Evolutionary conservation across 2,888 invertebrate genomes (phyloP).

Genomic region (Oscheius sp.): DNA sequence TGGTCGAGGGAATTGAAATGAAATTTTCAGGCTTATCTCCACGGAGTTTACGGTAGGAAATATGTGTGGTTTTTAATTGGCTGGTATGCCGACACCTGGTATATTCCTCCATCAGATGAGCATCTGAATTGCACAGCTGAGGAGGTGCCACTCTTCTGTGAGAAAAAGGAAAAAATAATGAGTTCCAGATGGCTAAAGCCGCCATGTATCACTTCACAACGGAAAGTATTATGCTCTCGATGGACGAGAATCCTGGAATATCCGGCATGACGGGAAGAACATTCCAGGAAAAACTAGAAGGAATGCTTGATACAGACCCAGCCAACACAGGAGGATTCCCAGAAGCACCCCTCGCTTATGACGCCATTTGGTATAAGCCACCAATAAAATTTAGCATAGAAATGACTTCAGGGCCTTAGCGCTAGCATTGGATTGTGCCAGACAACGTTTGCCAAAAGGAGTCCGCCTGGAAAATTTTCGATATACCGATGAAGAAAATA

Average conservation of each 20-base stretch:
- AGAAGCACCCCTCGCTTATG: constrained; percentile 97
- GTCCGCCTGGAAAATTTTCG: constrained; percentile 92
- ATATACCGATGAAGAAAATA: constrained; percentile 85
- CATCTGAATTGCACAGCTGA: constrained; percentile 89
- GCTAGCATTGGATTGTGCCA: constrained; percentile 94
- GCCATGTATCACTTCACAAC: constrained; percentile 98
- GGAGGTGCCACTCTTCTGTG: constrained; percentile 43
- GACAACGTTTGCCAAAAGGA: constrained; percentile 83
- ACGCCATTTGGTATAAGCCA: constrained; percentile 91
- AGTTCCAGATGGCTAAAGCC: constrained; percentile 85
- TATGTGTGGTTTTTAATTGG: constrained; percentile 99
- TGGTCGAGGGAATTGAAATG: not conserved
- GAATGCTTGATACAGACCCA: constrained; percentile 82
- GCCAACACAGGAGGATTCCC: constrained; percentile 81
- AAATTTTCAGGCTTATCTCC: constrained; percentile 78
- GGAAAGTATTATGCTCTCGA: constrained; percentile 98
- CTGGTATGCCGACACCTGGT: constrained; percentile 99
- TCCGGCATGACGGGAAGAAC: constrained; percentile 76
- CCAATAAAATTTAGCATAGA: not conserved
- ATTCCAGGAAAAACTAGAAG: constrained; percentile 85
- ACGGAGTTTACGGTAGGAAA: constrained; percentile 89
- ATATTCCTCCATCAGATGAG: constrained; percentile 81
- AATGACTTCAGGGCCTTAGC: constrained; percentile 80
- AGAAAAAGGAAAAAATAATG: not conserved
- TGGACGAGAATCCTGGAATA: constrained; percentile 86